Percentiles rank a stretch among this genome's conserved stretches.
Conservation (phyloP, 2,888 invertebrate species). For the Harmothoe impar region DNA sequence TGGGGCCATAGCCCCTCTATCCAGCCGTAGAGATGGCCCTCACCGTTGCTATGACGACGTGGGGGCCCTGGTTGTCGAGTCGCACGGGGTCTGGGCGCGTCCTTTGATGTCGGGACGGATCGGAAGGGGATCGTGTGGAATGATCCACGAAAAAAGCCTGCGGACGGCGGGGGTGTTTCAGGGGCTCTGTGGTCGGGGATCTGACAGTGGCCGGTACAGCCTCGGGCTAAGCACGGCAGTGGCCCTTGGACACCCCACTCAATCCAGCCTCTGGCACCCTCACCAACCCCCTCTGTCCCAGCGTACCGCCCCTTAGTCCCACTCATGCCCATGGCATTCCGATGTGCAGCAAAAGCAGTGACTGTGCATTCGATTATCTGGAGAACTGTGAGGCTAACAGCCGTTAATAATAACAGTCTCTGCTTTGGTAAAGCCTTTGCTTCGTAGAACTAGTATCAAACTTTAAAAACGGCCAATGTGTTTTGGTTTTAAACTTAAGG, state of each 20-base stretch:
- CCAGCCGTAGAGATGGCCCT: neutral
- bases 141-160: neutral
- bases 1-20: neutral
- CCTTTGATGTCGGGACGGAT: constrained; percentile 28
- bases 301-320: too few species aligned
- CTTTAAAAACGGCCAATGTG: too few species aligned
- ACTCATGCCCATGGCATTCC: too few species aligned
- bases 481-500: too few species aligned
- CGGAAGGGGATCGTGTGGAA: constrained; percentile 6
- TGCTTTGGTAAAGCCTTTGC: too few species aligned
- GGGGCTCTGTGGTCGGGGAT: neutral
- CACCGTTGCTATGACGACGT: constrained; percentile 1
- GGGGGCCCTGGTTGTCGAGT: neutral
- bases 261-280: neutral
- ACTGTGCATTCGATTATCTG: too few species aligned
- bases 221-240: neutral
- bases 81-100: neutral
- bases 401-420: too few species aligned
- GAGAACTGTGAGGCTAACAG: too few species aligned
- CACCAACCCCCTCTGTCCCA: neutral
- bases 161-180: too few species aligned
- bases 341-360: too few species aligned
- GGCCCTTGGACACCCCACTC: neutral
- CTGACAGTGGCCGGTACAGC: neutral
- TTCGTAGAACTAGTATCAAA: too few species aligned